phyloP scores from a whole-genome alignment of 92 coral and sea anemone species.

The Epizoanthus fatuus region DNA sequence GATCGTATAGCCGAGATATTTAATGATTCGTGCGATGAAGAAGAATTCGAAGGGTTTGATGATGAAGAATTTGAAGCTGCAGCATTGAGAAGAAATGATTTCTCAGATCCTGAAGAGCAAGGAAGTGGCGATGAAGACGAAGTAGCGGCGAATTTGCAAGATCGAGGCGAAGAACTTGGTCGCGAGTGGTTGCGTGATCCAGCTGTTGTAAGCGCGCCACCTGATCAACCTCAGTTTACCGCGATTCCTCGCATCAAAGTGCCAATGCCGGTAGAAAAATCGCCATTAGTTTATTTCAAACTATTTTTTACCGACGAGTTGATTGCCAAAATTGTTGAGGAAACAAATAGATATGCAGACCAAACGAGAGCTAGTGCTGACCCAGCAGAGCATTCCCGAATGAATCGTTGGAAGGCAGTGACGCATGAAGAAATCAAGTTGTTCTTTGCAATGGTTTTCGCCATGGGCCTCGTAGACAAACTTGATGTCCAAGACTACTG shows the following conservation, averaged over 20 bases:
- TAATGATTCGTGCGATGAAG: constrained; percentile 20
- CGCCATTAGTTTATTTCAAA: neutral
- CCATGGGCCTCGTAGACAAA: constrained; percentile 39
- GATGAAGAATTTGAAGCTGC: neutral
- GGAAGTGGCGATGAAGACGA: constrained; percentile 8
- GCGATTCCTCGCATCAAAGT: constrained; percentile 9
- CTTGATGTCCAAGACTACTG: constrained; percentile 49
- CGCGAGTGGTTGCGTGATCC: constrained; percentile 19
- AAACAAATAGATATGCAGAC: constrained; percentile 23
- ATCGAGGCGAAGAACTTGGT: neutral
- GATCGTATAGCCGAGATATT: constrained; percentile 11
- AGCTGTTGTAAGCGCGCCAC: neutral
- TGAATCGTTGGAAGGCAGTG: constrained; percentile 27
- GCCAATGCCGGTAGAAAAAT: neutral
- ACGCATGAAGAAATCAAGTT: constrained; percentile 20
- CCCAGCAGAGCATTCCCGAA: neutral
- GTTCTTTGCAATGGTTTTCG: constrained; percentile 44
- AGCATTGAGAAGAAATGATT: constrained; percentile 5
- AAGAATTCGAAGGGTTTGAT: constrained; percentile 37
- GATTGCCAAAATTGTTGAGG: constrained; percentile 7
- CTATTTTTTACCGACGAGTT: constrained; percentile 12
- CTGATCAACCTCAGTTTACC: constrained; percentile 35
- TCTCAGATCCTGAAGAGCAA: constrained; percentile 14
- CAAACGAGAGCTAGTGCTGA: neutral
- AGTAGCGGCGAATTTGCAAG: neutral